Percentiles rank a stretch among this genome's conserved stretches.
Conservation (phyloP, 2,113 vertebrate genomes). For the Amphiprion ocellaris region DNA sequence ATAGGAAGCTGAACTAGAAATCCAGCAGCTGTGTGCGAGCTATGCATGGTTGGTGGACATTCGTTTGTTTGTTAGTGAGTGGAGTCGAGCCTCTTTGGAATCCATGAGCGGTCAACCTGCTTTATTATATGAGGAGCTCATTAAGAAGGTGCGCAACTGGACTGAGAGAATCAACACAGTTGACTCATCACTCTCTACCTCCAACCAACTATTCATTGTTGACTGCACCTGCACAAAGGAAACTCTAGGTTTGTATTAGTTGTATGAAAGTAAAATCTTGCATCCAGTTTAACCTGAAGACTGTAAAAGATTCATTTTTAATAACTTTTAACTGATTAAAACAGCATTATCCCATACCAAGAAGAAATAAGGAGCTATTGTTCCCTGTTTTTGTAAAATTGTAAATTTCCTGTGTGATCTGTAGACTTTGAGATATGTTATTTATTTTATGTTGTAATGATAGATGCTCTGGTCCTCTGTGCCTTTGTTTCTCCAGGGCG, state of each 20-base stretch:
- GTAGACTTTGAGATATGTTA: not conserved
- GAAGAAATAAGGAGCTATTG: no score
- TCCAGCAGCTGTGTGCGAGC: constrained; percentile 74
- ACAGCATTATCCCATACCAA: not conserved
- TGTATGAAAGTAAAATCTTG: not conserved
- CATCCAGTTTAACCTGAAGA: not conserved
- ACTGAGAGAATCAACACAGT: constrained; percentile 51
- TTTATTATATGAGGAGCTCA: constrained; percentile 67
- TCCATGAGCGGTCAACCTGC: constrained; percentile 74
- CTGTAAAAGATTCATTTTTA: no score
- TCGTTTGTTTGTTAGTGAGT: constrained; percentile 74
- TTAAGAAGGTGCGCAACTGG: constrained; percentile 80
- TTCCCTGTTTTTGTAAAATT: no score
- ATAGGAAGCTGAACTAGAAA: constrained; percentile 81
- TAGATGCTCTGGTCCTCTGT: not conserved
- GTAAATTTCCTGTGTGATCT: not conserved
- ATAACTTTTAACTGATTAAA: not conserved
- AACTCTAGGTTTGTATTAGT: constrained; percentile 74
- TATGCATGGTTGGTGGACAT: constrained; percentile 80
- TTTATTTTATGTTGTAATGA: not conserved
- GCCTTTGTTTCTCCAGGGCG: constrained; percentile 70
- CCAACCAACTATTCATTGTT: constrained; percentile 81
- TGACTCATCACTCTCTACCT: constrained; percentile 72
- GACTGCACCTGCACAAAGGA: constrained; percentile 69
- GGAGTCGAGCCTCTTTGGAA: constrained; percentile 78